phyloP scores from a whole-genome alignment of 2,888 invertebrate genomes.

The Hypsopygia costalis region DNA sequence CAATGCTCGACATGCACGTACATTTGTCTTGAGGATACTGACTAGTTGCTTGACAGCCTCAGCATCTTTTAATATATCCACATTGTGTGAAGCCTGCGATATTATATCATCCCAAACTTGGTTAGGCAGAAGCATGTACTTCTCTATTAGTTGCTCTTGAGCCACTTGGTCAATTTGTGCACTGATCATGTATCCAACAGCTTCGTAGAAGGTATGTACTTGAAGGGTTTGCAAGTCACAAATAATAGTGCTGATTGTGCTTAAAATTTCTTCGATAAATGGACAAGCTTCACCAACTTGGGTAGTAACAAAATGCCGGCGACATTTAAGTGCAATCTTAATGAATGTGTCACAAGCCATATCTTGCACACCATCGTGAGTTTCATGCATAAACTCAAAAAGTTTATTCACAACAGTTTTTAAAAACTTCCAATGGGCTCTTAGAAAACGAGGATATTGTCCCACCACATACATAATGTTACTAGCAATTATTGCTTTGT shows the following conservation, averaged over 20 bases:
- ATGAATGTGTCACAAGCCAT: conserved; percentile 99
- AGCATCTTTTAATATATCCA: conserved; percentile 96
- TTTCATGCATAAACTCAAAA: conserved; percentile 99
- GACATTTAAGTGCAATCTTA: conserved; percentile 99
- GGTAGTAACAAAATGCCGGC: conserved; percentile 97
- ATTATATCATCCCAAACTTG: conserved; percentile 99
- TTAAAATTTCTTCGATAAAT: conserved; percentile 99
- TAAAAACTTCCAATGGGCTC: conserved; percentile 99
- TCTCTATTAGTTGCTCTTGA: conserved; percentile 97
- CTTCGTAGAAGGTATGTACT: conserved; percentile 99
- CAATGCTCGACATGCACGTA: conserved; percentile 98
- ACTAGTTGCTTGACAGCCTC: conserved; percentile 98
- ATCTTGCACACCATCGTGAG: conserved; percentile 99
- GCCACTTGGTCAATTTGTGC: conserved; percentile 95
- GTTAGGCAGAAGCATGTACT: conserved; percentile 98
- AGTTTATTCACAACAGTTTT: conserved; percentile 99
- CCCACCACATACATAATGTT: conserved; percentile 99
- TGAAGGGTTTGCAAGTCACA: conserved; percentile 99
- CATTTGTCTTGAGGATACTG: conserved; percentile 99
- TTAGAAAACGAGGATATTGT: conserved; percentile 98
- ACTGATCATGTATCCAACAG: conserved; percentile 99
- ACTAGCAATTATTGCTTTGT: conserved; percentile 99
- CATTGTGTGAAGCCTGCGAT: conserved; percentile 97
- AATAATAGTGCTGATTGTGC: conserved; percentile 97
- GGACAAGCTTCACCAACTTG: conserved; percentile 98